Conservation (phyloP, 2,797 vertebrate genomes). For the Myotis planiceps region DNA sequence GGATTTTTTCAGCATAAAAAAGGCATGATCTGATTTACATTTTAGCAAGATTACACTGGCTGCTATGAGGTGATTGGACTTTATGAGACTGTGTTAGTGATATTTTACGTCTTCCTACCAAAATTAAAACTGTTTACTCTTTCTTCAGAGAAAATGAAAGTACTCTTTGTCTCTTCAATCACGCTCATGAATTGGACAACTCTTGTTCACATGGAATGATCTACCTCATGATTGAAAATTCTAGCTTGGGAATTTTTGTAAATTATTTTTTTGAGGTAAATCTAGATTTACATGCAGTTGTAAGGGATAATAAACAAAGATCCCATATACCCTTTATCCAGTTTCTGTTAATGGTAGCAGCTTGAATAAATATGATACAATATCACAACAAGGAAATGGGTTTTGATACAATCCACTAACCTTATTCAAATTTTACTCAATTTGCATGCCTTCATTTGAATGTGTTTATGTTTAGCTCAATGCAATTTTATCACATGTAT, state of each 20-base stretch:
- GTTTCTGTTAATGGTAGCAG: not conserved
- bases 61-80: not conserved
- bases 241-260: not conserved
- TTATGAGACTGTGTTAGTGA: not conserved
- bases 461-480: not conserved
- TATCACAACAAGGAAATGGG: not conserved
- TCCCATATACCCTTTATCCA: not conserved
- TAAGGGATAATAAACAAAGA: not conserved
- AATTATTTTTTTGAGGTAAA: not conserved
- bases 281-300: not conserved
- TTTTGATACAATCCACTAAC: not conserved
- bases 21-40: not conserved
- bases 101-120: not conserved
- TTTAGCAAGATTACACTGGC: not conserved
- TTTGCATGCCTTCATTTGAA: not conserved
- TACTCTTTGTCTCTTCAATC: not conserved
- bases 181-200: not conserved
- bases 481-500: not conserved
- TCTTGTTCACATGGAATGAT: not conserved
- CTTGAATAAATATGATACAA: not conserved
- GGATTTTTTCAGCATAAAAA: not conserved
- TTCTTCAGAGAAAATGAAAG: not conserved
- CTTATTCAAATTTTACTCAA: not conserved
- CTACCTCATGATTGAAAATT: not conserved
- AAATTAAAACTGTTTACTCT: constrained; percentile 22